Conservation (phyloP, 2,888 invertebrate species). For the Drosophila fungiperda region DNA sequence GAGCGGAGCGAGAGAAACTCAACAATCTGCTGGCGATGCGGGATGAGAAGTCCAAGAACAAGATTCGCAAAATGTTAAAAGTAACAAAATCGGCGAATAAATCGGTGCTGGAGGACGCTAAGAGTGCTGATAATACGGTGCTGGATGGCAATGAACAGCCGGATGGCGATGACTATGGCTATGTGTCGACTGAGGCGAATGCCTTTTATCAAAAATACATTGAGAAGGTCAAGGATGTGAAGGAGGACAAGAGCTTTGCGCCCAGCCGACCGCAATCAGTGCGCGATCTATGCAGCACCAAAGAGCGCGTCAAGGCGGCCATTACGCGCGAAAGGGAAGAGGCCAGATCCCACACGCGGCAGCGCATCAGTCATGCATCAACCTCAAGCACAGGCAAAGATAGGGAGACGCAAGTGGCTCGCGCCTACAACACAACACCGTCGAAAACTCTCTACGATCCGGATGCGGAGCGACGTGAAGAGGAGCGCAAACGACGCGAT, state of each 20-base stretch:
- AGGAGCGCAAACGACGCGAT: constrained; percentile 80
- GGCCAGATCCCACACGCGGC: constrained; percentile 87
- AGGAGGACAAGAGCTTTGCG: constrained; percentile 90
- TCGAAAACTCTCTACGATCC: constrained; percentile 83
- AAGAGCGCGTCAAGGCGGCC: constrained; percentile 92
- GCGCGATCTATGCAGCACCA: constrained; percentile 86
- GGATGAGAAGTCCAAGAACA: constrained; percentile 90
- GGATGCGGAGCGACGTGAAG: constrained; percentile 72
- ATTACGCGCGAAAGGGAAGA: constrained; percentile 90
- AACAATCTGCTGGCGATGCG: constrained; percentile 88
- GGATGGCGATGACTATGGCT: constrained; percentile 96
- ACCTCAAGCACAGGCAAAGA: constrained; percentile 9
- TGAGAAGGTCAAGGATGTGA: constrained; percentile 87
- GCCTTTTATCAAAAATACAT: constrained; percentile 93
- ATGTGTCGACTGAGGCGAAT: constrained; percentile 93
- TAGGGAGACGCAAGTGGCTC: constrained; percentile 58
- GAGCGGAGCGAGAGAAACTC: constrained; percentile 88
- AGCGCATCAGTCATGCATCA: constrained; percentile 71
- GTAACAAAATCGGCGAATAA: constrained; percentile 96
- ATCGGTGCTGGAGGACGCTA: constrained; percentile 92
- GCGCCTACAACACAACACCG: constrained; percentile 57
- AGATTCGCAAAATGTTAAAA: constrained; percentile 92
- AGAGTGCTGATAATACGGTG: constrained; percentile 90
- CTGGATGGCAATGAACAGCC: constrained; percentile 89
- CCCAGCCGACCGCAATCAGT: constrained; percentile 84